Conservation (phyloP, 2,113 vertebrate genomes). For the Platichthys stellatus region DNA sequence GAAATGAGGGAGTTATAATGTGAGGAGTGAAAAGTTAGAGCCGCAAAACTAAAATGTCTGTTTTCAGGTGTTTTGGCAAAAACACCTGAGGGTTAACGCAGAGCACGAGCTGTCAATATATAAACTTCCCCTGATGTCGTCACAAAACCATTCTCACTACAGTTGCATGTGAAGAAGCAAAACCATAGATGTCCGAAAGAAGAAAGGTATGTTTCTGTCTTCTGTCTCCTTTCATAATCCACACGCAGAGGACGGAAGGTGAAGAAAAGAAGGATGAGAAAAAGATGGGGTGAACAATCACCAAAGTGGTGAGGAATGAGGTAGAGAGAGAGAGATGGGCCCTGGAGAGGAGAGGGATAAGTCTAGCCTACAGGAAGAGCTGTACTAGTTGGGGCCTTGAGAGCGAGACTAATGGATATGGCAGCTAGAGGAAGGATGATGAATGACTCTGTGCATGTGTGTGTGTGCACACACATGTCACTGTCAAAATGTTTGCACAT, state of each 20-base stretch:
- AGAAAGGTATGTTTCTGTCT: constrained; percentile 12
- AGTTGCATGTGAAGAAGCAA: constrained; percentile 15
- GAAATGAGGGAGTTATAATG: background rate
- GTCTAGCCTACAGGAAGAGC: constrained; percentile 68
- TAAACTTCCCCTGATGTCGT: constrained; percentile 1
- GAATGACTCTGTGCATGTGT: constrained; percentile 51
- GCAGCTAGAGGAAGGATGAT: constrained; percentile 74
- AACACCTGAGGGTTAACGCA: constrained; percentile 13
- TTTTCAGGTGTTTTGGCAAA: constrained; percentile 7
- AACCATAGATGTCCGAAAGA: constrained; percentile 2
- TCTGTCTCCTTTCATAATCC: constrained; percentile 24
- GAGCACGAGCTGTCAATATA: constrained; percentile 10
- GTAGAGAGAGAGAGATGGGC: constrained; percentile 33
- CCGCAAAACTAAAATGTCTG: constrained; percentile 35
- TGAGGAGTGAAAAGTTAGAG: constrained; percentile 14
- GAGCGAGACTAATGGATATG: constrained; percentile 74
- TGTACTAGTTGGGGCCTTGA: constrained; percentile 66
- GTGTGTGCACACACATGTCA: constrained; percentile 23
- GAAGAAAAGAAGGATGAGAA: constrained; percentile 34
- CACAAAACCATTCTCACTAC: constrained; percentile 7
- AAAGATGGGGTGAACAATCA: constrained; percentile 50
- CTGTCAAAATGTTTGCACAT: constrained; percentile 56
- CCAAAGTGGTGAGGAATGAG: constrained; percentile 51
- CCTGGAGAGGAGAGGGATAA: constrained; percentile 52
- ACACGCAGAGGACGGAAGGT: constrained; percentile 19